Evolutionary conservation across 2,888 invertebrate species (phyloP).

Genomic region (Lochmaea capreae): DNA sequence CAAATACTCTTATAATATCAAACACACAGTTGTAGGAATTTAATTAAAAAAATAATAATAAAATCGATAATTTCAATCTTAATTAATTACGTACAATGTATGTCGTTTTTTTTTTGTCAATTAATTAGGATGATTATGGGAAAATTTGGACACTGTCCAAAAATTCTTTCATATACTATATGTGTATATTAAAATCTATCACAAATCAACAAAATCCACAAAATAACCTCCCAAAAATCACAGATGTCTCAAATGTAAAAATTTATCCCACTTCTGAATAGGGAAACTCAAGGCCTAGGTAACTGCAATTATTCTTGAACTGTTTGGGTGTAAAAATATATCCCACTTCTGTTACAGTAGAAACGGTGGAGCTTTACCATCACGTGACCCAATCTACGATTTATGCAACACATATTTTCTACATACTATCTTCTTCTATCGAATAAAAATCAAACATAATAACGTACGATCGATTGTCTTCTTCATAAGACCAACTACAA

Average conservation of each 20-base stretch:
- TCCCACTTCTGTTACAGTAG: too few relatives aligned
- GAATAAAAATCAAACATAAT: too few relatives aligned
- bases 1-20: constrained; percentile 45
- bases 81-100: constrained; percentile 14
- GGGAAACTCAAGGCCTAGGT: too few relatives aligned
- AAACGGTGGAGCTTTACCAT: too few relatives aligned
- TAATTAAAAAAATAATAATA: constrained; percentile 26
- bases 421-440: too few relatives aligned
- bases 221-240: constrained; percentile 13
- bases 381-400: too few relatives aligned
- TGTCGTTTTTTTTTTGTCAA: constrained; percentile 27
- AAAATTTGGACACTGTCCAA: constrained; percentile 17
- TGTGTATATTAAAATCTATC: constrained; percentile 14
- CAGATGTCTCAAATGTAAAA: neutral
- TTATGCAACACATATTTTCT: too few relatives aligned
- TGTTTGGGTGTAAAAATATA: too few relatives aligned
- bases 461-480: too few relatives aligned
- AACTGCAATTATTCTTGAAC: too few relatives aligned
- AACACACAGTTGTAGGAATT: constrained; percentile 44
- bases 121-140: constrained; percentile 24
- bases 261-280: neutral
- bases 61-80: constrained; percentile 12
- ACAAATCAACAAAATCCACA: constrained; percentile 15
- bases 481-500: too few relatives aligned
- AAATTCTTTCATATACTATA: constrained; percentile 9